phyloP scores from a whole-genome alignment of 2,888 invertebrate genomes.

The Psylliodes chrysocephalus region DNA sequence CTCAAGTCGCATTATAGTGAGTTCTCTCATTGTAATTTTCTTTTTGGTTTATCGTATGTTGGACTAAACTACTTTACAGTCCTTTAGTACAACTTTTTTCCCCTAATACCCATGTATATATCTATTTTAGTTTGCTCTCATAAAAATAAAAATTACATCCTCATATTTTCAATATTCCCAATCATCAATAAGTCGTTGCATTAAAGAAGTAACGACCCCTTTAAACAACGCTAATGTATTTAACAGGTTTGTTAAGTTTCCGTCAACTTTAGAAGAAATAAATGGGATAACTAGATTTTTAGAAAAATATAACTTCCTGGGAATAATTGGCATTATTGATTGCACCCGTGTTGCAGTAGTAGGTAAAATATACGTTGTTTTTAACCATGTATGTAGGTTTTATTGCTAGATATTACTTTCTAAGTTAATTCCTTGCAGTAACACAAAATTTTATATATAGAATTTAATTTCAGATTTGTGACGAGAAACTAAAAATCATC shows the following conservation, averaged over 20 bases:
- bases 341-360: background rate
- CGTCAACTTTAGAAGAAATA: slow-evolving; percentile 1
- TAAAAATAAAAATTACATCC: too few species aligned
- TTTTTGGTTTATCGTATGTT: too few species aligned
- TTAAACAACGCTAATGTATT: background rate
- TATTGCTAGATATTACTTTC: background rate
- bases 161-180: too few species aligned
- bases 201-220: background rate
- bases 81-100: too few species aligned
- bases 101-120: too few species aligned
- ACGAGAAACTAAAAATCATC: slow-evolving; percentile 4
- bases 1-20: too few species aligned
- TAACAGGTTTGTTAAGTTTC: slow-evolving; percentile 6
- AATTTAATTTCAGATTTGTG: slow-evolving; percentile 3
- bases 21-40: too few species aligned
- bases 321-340: slow-evolving; percentile 4
- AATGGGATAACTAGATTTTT: background rate
- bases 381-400: background rate
- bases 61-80: too few species aligned
- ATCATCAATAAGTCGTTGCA: slow-evolving; percentile 1
- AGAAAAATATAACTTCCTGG: slow-evolving; percentile 2
- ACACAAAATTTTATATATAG: background rate
- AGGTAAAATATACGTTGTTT: slow-evolving; percentile 1
- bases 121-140: too few species aligned
- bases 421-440: background rate